phyloP scores from a whole-genome alignment of 2,113 vertebrate species.

The Cygnus buccinator region DNA sequence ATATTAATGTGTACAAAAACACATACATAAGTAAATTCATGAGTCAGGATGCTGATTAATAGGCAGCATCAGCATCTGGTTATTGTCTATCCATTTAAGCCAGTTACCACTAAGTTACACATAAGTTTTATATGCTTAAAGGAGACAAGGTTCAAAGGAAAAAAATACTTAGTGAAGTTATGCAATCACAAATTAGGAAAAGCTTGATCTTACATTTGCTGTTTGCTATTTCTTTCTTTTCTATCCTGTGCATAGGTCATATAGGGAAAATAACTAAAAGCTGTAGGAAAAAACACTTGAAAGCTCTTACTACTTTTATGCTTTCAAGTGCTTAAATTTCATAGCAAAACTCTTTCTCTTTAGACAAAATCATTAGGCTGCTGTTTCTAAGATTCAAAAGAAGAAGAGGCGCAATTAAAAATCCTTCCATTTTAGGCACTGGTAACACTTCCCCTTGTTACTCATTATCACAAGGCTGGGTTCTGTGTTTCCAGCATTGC shows the following conservation, averaged over 20 bases:
- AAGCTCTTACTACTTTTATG: background rate
- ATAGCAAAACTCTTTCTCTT: background rate
- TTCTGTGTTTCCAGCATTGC: background rate
- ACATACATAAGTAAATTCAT: background rate
- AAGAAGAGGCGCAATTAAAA: background rate
- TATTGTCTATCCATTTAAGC: background rate
- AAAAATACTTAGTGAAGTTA: background rate
- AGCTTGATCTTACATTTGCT: background rate
- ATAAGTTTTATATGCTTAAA: background rate
- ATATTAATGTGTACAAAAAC: background rate
- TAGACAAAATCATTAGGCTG: background rate
- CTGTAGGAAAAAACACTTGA: background rate
- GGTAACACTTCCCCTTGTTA: background rate
- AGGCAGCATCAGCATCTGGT: background rate
- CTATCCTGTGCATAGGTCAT: background rate
- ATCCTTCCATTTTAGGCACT: background rate
- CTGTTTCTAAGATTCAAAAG: background rate
- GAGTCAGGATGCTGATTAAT: background rate
- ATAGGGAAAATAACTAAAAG: background rate
- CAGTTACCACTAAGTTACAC: background rate
- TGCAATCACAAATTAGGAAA: background rate
- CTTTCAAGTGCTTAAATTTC: background rate
- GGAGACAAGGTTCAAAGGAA: background rate
- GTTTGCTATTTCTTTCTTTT: background rate
- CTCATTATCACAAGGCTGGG: background rate